Conservation (phyloP, 2,797 vertebrate genomes). For the Tapera naevia region DNA sequence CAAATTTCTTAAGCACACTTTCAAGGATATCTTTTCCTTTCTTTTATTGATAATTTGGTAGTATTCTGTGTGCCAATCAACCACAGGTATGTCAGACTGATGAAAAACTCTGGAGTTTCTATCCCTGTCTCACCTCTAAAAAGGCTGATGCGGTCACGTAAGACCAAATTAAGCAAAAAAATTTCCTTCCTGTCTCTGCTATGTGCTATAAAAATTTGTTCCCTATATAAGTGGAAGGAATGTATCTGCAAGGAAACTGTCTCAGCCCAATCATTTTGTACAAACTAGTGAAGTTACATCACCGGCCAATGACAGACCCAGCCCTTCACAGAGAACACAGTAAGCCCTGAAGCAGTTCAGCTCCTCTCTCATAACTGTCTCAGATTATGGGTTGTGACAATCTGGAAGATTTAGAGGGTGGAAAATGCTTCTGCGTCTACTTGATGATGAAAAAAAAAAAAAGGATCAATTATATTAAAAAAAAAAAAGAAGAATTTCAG, state of each 20-base stretch:
- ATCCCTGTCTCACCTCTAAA: not conserved
- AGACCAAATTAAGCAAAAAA: not conserved
- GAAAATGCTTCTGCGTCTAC: constrained; percentile 38
- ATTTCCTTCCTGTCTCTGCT: not conserved
- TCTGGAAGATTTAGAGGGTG: constrained; percentile 34
- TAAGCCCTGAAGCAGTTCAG: constrained; percentile 21
- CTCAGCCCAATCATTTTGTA: not conserved
- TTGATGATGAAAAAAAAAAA: constrained; percentile 38
- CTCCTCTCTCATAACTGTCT: not conserved
- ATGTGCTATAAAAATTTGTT: constrained; percentile 22
- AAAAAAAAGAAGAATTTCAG: not conserved
- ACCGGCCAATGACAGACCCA: constrained; percentile 15
- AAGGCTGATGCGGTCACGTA: not conserved
- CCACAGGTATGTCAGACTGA: not conserved
- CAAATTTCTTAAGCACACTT: not conserved
- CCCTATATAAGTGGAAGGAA: not conserved
- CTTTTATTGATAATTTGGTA: not conserved
- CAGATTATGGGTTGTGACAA: constrained; percentile 23
- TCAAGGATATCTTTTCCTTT: not conserved
- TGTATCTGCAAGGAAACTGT: constrained; percentile 6
- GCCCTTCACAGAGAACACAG: not conserved
- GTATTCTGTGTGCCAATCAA: not conserved
- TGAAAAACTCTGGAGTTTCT: not conserved
- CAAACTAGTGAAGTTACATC: constrained; percentile 32
- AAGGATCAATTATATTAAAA: not conserved